These are phyloP conservation scores for Dissostichus mawsoni DNA, from an alignment of 2,113 vertebrate species.

Conservation along the genomic window DNA sequence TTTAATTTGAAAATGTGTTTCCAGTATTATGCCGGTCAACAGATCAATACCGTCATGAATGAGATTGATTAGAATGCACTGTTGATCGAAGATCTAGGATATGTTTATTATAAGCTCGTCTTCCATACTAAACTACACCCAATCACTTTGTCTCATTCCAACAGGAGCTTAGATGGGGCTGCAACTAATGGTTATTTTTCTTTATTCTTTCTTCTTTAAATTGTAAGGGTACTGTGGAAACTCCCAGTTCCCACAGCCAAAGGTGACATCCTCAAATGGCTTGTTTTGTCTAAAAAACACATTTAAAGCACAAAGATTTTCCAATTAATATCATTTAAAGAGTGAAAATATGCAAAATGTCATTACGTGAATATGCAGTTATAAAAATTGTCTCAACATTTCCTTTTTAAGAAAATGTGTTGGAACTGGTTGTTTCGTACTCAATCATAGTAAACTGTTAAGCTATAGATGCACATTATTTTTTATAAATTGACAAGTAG, in stretches of 20 bases:
- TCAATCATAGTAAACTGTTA: neutral
- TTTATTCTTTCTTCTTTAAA: neutral
- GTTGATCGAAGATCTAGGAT: neutral
- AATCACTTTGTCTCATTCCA: neutral
- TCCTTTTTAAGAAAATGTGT: neutral
- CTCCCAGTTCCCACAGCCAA: neutral
- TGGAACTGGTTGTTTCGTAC: neutral
- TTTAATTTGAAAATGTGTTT: slow-evolving; percentile 1
- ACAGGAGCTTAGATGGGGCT: too few relatives aligned
- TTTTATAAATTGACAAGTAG: neutral
- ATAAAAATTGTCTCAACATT: neutral
- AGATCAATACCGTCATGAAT: neutral
- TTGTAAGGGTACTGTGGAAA: neutral
- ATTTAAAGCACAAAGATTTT: neutral
- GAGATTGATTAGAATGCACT: neutral
- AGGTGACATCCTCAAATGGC: neutral
- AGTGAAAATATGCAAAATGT: neutral
- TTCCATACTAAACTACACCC: neutral
- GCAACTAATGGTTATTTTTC: neutral
- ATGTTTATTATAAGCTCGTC: neutral
- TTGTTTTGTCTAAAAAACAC: neutral
- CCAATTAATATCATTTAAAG: too few relatives aligned
- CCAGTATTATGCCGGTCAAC: neutral
- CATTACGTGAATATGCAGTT: neutral
- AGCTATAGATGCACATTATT: neutral